Conservation (phyloP, 2,888 invertebrate species). For the Stenchaetothrips biformis region DNA sequence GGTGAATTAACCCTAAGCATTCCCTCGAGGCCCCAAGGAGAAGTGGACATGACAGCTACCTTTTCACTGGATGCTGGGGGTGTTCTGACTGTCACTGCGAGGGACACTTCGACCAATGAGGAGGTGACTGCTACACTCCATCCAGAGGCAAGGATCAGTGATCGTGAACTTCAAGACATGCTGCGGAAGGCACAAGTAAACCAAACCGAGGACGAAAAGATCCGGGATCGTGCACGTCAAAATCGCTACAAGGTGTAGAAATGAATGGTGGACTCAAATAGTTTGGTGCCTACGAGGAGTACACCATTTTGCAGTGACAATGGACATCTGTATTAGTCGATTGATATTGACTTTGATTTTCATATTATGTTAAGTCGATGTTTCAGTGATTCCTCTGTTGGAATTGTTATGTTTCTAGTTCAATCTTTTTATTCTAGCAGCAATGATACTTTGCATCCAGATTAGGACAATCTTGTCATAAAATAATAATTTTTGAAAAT, state of each 20-base stretch:
- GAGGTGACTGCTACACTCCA: constrained; percentile 88
- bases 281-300: too few relatives aligned
- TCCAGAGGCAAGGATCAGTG: constrained; percentile 84
- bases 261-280: too few relatives aligned
- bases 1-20: constrained; percentile 95
- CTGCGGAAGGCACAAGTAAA: constrained; percentile 91
- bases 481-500: too few relatives aligned
- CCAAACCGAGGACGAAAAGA: constrained; percentile 78
- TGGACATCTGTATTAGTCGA: too few relatives aligned
- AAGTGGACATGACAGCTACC: constrained; percentile 55
- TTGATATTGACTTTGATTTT: too few relatives aligned
- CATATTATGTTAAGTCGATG: too few relatives aligned
- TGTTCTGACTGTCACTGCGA: constrained; percentile 89
- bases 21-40: constrained; percentile 54
- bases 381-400: too few relatives aligned
- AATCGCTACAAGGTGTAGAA: neutral
- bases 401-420: too few relatives aligned
- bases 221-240: constrained; percentile 52
- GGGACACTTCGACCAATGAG: constrained; percentile 88
- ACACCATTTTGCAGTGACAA: too few relatives aligned
- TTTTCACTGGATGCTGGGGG: constrained; percentile 55
- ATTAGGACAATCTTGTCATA: too few relatives aligned
- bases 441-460: too few relatives aligned
- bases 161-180: constrained; percentile 91
- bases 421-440: too few relatives aligned